These are phyloP conservation scores for Melolontha melolontha DNA, from an alignment of 2,888 invertebrate genomes.

Conservation along the genomic window DNA sequence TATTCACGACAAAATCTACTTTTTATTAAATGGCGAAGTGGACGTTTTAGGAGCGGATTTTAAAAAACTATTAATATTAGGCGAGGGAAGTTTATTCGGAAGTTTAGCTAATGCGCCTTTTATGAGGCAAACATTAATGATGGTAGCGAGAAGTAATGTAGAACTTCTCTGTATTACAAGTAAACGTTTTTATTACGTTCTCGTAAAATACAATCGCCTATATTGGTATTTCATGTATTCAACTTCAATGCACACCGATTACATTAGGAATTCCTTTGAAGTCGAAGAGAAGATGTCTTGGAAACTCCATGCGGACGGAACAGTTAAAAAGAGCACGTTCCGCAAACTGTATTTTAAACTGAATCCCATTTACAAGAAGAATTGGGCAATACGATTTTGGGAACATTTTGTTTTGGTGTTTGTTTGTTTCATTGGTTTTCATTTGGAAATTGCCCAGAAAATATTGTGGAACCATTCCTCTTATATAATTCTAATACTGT, in stretches of 20 bases:
- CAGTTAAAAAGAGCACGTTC: neutral
- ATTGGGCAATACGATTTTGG: slow-evolving; percentile 11
- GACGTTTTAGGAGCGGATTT: slow-evolving; percentile 52
- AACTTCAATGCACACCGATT: slow-evolving; percentile 46
- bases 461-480: neutral
- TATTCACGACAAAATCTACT: slow-evolving; percentile 48
- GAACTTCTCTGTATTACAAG: slow-evolving; percentile 48
- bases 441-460: slow-evolving; percentile 39
- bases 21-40: slow-evolving; percentile 50
- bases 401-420: slow-evolving; percentile 11
- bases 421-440: slow-evolving; percentile 37
- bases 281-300: neutral
- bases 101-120: slow-evolving; percentile 47
- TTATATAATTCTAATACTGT: slow-evolving; percentile 30
- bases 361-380: slow-evolving; percentile 33
- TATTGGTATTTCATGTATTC: slow-evolving; percentile 40
- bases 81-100: slow-evolving; percentile 52
- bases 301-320: neutral
- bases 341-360: slow-evolving; percentile 15
- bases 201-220: slow-evolving; percentile 46
- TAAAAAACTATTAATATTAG: slow-evolving; percentile 46
- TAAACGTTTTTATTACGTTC: slow-evolving; percentile 45
- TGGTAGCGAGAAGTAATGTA: slow-evolving; percentile 52
- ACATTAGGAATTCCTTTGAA: slow-evolving; percentile 25
- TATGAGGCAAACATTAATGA: slow-evolving; percentile 50